Percentiles rank a stretch among this genome's conserved stretches.
These are phyloP conservation scores for Leptinotarsa texana DNA, from an alignment of 1,140 invertebrate genomes.

Conservation along the genomic window DNA sequence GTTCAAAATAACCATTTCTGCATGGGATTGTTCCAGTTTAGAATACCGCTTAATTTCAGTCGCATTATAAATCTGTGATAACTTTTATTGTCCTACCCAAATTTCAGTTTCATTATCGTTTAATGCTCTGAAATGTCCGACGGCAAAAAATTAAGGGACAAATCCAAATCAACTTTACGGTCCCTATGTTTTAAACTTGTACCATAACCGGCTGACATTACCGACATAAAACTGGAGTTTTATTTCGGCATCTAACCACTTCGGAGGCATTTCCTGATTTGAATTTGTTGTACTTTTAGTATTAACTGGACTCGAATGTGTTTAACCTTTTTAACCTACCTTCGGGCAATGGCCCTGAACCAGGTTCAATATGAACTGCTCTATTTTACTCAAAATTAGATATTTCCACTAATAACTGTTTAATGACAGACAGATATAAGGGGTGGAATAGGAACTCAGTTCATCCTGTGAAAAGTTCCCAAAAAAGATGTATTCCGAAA, in stretches of 20 bases:
- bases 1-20: background rate
- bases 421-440: too few relatives aligned
- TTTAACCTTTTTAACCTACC: background rate
- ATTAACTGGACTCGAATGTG: background rate
- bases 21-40: background rate
- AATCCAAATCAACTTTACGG: slow-evolving; percentile 8
- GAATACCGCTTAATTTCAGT: background rate
- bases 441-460: too few relatives aligned
- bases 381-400: too few relatives aligned
- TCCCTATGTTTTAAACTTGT: slow-evolving; percentile 8
- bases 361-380: background rate
- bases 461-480: too few relatives aligned
- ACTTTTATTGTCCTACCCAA: slow-evolving; percentile 3
- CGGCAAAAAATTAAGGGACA: slow-evolving; percentile 2
- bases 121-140: background rate
- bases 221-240: slow-evolving; percentile 5
- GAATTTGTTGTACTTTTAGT: background rate
- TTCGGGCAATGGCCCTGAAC: background rate
- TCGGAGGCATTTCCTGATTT: background rate
- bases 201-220: slow-evolving; percentile 5
- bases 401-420: too few relatives aligned
- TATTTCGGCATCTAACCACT: slow-evolving; percentile 2
- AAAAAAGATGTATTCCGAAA: too few relatives aligned
- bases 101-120: slow-evolving; percentile 8
- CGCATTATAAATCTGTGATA: slow-evolving; percentile 3